A percentile compares a stretch with the other conserved stretches of the same genome.
Evolutionary conservation across 2,888 invertebrate species (phyloP).

Genomic region (Drosophila prostipennis): DNA sequence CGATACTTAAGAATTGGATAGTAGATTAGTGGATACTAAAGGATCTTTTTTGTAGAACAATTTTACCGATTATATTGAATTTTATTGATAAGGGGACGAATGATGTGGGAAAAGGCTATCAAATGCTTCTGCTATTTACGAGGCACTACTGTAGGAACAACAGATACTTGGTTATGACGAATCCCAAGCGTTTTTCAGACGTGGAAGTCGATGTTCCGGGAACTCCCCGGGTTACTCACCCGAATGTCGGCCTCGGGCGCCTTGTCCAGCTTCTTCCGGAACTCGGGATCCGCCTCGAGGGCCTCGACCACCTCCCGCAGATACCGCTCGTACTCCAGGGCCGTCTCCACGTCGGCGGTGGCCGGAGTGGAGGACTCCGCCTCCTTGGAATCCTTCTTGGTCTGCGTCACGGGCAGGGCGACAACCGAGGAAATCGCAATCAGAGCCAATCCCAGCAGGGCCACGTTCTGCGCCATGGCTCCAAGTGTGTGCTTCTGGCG

Average conservation of each 20-base stretch:
- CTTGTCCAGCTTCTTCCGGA: constrained; percentile 91
- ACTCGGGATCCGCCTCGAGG: constrained; percentile 94
- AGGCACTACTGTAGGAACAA: no score
- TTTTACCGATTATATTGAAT: no score
- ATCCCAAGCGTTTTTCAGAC: no score
- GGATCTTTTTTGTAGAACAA: no score
- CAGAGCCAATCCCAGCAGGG: constrained; percentile 32
- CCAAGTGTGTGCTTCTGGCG: constrained; percentile 11
- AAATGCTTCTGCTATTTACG: no score
- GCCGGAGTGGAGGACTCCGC: constrained; percentile 80
- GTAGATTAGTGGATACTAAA: no score
- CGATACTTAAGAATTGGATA: no score
- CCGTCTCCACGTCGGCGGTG: constrained; percentile 75
- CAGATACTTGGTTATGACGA: no score
- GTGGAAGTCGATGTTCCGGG: no score
- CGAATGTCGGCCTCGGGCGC: constrained; percentile 93
- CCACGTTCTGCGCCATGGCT: constrained; percentile 49
- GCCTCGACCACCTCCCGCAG: constrained; percentile 95
- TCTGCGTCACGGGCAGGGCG: constrained; percentile 86
- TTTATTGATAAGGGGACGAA: no score
- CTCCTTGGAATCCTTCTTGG: constrained; percentile 77
- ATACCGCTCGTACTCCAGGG: constrained; percentile 91
- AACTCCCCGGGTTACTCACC: constrained; percentile 84
- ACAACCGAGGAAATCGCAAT: constrained; percentile 9
- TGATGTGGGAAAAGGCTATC: no score